A percentile compares a stretch with the other conserved stretches of the same genome.
phyloP scores from a whole-genome alignment of 1,140 invertebrate genomes.

The Homarus americanus region DNA sequence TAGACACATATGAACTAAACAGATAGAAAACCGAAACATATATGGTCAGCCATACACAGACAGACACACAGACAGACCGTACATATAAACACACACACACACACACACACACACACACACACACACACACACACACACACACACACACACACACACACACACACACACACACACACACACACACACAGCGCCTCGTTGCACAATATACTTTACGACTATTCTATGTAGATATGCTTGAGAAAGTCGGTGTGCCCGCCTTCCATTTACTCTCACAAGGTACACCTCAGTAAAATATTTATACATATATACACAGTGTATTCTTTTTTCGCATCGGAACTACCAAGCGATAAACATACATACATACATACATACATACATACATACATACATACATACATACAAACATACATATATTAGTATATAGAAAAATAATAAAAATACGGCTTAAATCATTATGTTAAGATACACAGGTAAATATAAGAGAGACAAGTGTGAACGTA shows the following conservation, averaged over 20 bases:
- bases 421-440: neutral
- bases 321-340: no score
- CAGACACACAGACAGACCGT: no score
- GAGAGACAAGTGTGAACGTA: no score
- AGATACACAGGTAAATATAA: no score
- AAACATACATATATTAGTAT: neutral
- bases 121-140: slow-evolving; percentile 3
- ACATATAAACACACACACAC: no score
- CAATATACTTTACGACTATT: neutral
- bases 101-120: no score
- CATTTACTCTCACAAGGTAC: neutral
- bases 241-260: neutral
- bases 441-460: no score
- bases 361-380: neutral
- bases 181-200: neutral
- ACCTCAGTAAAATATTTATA: no score
- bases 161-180: neutral
- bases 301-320: no score
- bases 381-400: neutral
- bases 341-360: neutral
- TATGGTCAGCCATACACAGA: no score
- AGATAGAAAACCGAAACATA: no score
- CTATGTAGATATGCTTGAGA: neutral
- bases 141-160: slow-evolving; percentile 3
- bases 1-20: no score